Evolutionary conservation across 2,797 vertebrate species (phyloP).

Genomic region (Danio kyathit): DNA sequence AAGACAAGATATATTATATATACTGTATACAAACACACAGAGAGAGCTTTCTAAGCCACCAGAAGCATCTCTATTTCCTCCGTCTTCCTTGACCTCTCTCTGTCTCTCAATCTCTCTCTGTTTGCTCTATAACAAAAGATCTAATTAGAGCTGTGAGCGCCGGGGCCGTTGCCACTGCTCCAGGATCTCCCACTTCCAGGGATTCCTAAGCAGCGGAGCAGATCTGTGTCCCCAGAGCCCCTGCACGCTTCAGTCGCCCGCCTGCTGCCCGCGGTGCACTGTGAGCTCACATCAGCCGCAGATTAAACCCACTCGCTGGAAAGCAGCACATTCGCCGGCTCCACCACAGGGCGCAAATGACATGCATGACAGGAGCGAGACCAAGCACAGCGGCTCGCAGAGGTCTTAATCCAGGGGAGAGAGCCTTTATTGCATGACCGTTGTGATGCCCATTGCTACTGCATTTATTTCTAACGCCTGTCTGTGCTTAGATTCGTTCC

Average conservation of each 20-base stretch:
- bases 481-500: neutral
- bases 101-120: slow-evolving; percentile 18
- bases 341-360: slow-evolving; percentile 24
- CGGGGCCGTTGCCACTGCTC: slow-evolving; percentile 22
- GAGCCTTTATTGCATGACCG: slow-evolving; percentile 3
- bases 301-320: slow-evolving; percentile 49
- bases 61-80: neutral
- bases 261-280: slow-evolving; percentile 23
- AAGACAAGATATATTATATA: neutral
- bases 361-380: slow-evolving; percentile 21
- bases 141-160: slow-evolving; percentile 58
- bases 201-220: slow-evolving; percentile 53
- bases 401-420: slow-evolving; percentile 19
- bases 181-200: slow-evolving; percentile 53
- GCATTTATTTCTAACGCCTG: neutral
- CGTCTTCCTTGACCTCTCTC: slow-evolving; percentile 23
- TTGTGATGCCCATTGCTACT: neutral
- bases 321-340: slow-evolving; percentile 38
- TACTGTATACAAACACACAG: neutral
- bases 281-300: slow-evolving; percentile 44
- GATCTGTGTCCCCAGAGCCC: slow-evolving; percentile 52
- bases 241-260: slow-evolving; percentile 26
- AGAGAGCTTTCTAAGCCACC: neutral
- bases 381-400: neutral
- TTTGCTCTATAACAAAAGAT: slow-evolving; percentile 63